Conservation (phyloP, 2,797 vertebrate species). For the Tapera naevia region DNA sequence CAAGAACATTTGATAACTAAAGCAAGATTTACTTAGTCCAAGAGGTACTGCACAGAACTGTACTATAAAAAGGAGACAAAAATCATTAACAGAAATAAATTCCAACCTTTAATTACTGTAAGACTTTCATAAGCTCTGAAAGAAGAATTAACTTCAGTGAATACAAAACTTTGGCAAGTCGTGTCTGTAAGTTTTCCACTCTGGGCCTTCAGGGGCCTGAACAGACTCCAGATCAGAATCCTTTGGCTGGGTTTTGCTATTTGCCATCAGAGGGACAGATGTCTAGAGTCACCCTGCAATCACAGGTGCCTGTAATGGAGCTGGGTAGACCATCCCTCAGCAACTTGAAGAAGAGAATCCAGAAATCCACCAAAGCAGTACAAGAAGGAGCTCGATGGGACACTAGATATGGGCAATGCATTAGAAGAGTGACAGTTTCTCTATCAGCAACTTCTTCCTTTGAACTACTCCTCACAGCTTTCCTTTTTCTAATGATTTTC, state of each 20-base stretch:
- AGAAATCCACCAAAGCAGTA: neutral
- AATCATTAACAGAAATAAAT: neutral
- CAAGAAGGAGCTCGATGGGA: neutral
- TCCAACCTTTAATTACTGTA: neutral
- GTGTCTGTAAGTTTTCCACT: neutral
- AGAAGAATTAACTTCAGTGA: neutral
- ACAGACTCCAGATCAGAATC: neutral
- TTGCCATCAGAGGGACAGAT: neutral
- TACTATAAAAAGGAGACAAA: neutral
- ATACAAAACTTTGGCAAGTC: neutral
- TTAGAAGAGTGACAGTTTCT: neutral
- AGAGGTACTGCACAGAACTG: neutral
- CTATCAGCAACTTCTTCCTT: neutral
- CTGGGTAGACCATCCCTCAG: neutral
- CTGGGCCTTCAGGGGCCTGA: neutral
- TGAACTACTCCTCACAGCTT: neutral
- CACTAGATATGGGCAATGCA: neutral
- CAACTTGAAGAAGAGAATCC: neutral
- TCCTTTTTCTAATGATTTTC: neutral
- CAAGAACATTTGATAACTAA: neutral
- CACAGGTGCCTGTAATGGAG: accelerated
- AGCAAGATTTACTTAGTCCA: neutral
- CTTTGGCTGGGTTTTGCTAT: neutral
- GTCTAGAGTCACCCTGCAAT: neutral
- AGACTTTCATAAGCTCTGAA: neutral